These are phyloP conservation scores for Pteronotus mesoamericanus DNA, from an alignment of 2,797 vertebrate species.

Conservation along the genomic window DNA sequence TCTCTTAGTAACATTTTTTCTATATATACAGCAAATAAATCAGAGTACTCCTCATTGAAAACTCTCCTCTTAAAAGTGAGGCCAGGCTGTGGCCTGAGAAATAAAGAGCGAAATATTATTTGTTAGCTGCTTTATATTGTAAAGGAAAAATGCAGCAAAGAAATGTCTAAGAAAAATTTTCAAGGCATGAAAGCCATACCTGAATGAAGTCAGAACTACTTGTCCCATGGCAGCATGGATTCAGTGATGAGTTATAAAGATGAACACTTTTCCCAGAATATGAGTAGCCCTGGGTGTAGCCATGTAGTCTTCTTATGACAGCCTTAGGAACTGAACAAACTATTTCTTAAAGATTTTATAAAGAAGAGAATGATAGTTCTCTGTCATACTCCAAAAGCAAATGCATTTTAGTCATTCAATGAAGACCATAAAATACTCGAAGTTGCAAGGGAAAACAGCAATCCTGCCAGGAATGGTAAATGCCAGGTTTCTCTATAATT, in stretches of 20 bases:
- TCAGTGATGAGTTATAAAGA: not conserved
- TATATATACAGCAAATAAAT: conserved; percentile 17
- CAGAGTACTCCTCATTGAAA: not conserved
- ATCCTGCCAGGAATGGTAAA: not conserved
- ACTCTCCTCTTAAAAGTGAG: not conserved
- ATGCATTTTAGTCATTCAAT: conserved; percentile 34
- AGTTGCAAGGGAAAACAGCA: conserved; percentile 36
- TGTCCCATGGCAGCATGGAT: not conserved
- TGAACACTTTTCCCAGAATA: not conserved
- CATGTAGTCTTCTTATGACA: not conserved
- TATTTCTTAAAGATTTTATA: conserved; percentile 4
- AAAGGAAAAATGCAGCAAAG: not conserved
- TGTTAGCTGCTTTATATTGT: conserved; percentile 24
- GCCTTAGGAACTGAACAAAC: conserved; percentile 6
- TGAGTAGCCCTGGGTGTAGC: not conserved
- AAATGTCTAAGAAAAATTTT: conserved; percentile 38
- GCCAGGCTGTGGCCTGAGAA: not conserved
- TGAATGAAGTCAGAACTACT: conserved; percentile 1
- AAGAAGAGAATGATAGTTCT: not conserved
- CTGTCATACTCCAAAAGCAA: not conserved
- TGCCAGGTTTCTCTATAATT: not conserved
- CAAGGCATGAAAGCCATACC: not conserved
- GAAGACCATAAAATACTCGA: conserved; percentile 20
- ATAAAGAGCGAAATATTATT: conserved; percentile 33
- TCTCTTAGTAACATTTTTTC: not conserved